Base-by-base conservation (phyloP, 2,888 invertebrate species). In the Blastobasis adustella region DNA sequence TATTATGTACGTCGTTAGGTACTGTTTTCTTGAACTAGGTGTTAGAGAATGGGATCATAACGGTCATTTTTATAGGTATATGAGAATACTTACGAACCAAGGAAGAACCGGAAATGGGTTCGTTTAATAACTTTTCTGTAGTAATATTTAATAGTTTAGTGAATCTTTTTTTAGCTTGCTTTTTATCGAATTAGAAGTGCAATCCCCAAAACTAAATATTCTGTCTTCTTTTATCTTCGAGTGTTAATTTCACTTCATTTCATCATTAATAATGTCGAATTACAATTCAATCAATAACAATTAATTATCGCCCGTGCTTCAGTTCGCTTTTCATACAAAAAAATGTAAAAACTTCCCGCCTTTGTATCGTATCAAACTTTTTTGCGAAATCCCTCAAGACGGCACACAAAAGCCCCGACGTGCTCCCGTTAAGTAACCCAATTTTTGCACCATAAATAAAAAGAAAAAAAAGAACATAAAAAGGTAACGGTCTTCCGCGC, bases 391-490 rank as follows among this genome's bases (percentile, higher is more conserved):
- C 76, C 75, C 73, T 66, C 62, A 73, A 73, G 62, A 67, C 60
- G 60, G 45, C 55, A 63, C 69, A 84, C 84, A 88, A 87, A 79
- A 62, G 78, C 50, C 60, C 63, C 63, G 56, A 54, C 61, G 82
- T 60, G 83, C 83, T 84, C 78, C 85, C 86, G 85, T 79, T 87
- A 87, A 88, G 88, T 87, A 86, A 87, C 87, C 88, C 84, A 88
- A 88, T 88, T 87, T 85, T 85, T 82, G 73, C 85, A 81, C 87
- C 85, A 82, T 86, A 85, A 82, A 84, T 88, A 87, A 83, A 71
- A 76, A 66, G 61, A 63, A 73, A 79, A 84, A 79, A 81, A 79
- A 69, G 6, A 7, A 7, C 59, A 58, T 50, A 71, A 73, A 82
- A 79, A 80, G 79, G 61, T 82, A 85, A 85, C 85, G 86, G 86